Conservation (phyloP, 2,888 invertebrate genomes). For the Catocala fraxini region DNA sequence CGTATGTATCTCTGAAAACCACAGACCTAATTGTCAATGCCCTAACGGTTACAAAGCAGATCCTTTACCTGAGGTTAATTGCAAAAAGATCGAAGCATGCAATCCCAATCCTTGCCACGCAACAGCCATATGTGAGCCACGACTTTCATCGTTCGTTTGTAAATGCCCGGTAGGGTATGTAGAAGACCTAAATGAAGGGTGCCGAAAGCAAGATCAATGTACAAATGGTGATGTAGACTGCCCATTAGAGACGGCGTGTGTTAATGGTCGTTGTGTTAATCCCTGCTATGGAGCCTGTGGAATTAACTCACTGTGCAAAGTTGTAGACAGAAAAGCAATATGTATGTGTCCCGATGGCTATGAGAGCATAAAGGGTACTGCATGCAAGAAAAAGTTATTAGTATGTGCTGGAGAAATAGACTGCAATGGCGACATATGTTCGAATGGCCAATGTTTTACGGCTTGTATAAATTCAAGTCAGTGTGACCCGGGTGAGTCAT, state of each 20-base stretch:
- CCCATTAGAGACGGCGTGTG: conserved; percentile 91
- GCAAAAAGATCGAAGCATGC: conserved; percentile 91
- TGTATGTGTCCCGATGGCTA: conserved; percentile 94
- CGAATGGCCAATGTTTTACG: conserved; percentile 94
- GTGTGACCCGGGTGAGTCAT: conserved; percentile 93
- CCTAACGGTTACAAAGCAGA: conserved; percentile 94
- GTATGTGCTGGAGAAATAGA: conserved; percentile 91
- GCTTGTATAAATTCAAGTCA: conserved; percentile 93
- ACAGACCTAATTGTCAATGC: conserved; percentile 94
- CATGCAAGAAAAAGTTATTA: conserved; percentile 91
- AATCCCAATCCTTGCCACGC: conserved; percentile 93
- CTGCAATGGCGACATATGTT: conserved; percentile 93
- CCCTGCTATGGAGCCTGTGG: conserved; percentile 95
- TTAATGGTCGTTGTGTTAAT: conserved; percentile 91
- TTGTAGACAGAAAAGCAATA: conserved; percentile 92
- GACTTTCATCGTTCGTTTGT: conserved; percentile 91
- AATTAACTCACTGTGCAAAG: conserved; percentile 92
- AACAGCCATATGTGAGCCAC: conserved; percentile 92
- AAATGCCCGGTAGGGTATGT: conserved; percentile 92
- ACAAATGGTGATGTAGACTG: conserved; percentile 92
- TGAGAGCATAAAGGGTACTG: conserved; percentile 88
- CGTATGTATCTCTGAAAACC: conserved; percentile 95
- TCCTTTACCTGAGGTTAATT: conserved; percentile 94
- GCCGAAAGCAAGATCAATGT: conserved; percentile 93
- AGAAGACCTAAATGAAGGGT: conserved; percentile 93